Conservation (phyloP, 2,113 vertebrate genomes). For the Chloropsis cyanopogon region DNA sequence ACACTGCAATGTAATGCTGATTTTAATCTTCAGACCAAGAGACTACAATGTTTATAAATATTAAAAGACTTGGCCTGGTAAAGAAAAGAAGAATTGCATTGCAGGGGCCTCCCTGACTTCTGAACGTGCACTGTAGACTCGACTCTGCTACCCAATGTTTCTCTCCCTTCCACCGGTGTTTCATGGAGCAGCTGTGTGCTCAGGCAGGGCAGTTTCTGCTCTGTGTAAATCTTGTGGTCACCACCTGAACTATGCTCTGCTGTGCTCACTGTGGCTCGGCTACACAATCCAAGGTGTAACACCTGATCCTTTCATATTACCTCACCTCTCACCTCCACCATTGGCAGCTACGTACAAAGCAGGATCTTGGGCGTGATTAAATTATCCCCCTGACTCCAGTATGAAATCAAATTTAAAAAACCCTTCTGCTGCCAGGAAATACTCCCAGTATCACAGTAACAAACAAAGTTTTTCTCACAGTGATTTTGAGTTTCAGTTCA, state of each 20-base stretch:
- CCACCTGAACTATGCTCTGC: fast-evolving
- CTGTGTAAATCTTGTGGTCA: not conserved
- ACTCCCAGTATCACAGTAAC: not conserved
- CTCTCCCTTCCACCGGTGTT: not conserved
- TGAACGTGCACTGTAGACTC: not conserved
- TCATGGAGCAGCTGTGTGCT: not conserved
- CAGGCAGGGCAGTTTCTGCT: not conserved
- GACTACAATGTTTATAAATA: not conserved
- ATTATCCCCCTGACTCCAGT: not conserved
- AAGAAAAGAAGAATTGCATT: not conserved
- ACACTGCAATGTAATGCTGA: not conserved
- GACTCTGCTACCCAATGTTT: fast-evolving
- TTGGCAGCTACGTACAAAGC: not conserved
- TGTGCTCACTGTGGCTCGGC: not conserved
- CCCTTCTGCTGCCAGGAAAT: not conserved
- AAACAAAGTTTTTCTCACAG: not conserved
- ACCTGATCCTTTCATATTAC: fast-evolving
- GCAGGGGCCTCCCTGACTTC: not conserved
- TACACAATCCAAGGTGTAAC: fast-evolving
- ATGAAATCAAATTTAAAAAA: not conserved
- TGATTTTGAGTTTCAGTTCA: not conserved
- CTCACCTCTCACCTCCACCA: not conserved
- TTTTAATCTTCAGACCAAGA: not conserved
- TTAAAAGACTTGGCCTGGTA: not conserved
- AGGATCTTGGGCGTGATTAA: not conserved